A percentile compares a stretch with the other conserved stretches of the same genome.
Conservation (phyloP, 2,113 vertebrate species). For the Alectura lathami region DNA sequence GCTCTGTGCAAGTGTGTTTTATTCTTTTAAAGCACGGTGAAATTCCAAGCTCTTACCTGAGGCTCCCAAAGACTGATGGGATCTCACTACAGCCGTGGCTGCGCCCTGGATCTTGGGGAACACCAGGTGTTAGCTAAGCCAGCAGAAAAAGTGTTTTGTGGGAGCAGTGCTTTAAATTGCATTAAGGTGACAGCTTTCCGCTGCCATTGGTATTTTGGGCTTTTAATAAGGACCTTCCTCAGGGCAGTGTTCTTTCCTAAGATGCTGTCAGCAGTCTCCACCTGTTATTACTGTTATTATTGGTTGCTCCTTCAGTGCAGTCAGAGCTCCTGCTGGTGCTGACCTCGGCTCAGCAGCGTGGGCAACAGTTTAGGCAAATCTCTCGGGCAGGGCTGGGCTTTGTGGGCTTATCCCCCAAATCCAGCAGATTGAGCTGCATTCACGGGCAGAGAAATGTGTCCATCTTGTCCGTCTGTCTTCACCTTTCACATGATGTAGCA, state of each 20-base stretch:
- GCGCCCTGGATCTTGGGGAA: constrained; percentile 15
- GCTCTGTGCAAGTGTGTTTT: background rate
- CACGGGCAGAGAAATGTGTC: background rate
- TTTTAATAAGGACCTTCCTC: constrained; percentile 31
- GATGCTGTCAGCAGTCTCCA: background rate
- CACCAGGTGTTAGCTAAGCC: constrained; percentile 11
- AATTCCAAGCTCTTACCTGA: constrained; percentile 13
- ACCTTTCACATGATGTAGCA: background rate
- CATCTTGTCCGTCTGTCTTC: background rate
- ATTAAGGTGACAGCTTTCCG: constrained; percentile 11
- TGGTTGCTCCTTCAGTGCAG: background rate
- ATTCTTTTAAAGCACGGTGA: background rate
- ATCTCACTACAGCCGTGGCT: background rate
- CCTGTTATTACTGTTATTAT: background rate
- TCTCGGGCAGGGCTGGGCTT: background rate
- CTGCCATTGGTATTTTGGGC: constrained; percentile 25
- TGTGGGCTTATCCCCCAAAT: background rate
- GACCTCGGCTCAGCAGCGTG: background rate
- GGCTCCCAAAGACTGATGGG: background rate
- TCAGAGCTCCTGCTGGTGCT: background rate
- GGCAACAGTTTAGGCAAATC: background rate
- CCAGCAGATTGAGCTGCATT: rapidly evolving
- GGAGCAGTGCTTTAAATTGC: constrained; percentile 6
- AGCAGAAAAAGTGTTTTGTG: constrained; percentile 6
- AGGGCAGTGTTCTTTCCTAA: background rate